Evolutionary conservation across 1,140 invertebrate genomes (phyloP), one percentile per base, ranked within the genome.

Genomic region (Drosophila sucinea): DNA sequence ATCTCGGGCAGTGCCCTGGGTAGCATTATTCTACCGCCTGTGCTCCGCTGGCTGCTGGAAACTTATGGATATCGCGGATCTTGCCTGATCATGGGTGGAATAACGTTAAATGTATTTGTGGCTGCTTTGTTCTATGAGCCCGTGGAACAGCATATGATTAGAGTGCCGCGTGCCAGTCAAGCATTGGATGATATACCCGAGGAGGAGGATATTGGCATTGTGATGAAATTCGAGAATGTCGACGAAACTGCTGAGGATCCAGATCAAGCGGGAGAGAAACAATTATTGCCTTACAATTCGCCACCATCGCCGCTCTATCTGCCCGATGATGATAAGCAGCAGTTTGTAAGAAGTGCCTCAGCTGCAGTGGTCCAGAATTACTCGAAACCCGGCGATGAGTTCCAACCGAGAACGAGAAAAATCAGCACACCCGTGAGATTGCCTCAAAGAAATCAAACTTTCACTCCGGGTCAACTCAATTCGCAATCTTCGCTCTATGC

Each of bases 1-100:
- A 97, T 97, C 92, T 97, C 97, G 2, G 97, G 97, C 11, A 97
- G 96, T 81, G 96, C 97, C 1, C 93, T 98, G 54, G 97, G 97
- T 25, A 93, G 94, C 30, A 95, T 98, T 70, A 95, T 98, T 67
- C 92, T 98, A 70, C 96, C 97, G 17, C 95, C 97, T 0, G 92
- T 96, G 40, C 90, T 97, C 35, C 92, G 96, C 54, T 93, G 94
- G 72, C 92, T 98, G 27, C 92, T 98, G 10, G 93, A 94, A 75
- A 93, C 93, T 0, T 97, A 96, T 83, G 96, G 96, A 6, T 97
- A 96, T 80, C 95, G 96, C 90, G 96, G 95, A 8, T 95, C 96
- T 2, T 95, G 97, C 23, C 91, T 98, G 8, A 94, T 98, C 35
- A 95, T 98, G 93, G 96, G 97, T 4, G 97, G 95, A 23, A 92